phyloP scores from a whole-genome alignment of 2,797 vertebrate species.

The Periparus ater region DNA sequence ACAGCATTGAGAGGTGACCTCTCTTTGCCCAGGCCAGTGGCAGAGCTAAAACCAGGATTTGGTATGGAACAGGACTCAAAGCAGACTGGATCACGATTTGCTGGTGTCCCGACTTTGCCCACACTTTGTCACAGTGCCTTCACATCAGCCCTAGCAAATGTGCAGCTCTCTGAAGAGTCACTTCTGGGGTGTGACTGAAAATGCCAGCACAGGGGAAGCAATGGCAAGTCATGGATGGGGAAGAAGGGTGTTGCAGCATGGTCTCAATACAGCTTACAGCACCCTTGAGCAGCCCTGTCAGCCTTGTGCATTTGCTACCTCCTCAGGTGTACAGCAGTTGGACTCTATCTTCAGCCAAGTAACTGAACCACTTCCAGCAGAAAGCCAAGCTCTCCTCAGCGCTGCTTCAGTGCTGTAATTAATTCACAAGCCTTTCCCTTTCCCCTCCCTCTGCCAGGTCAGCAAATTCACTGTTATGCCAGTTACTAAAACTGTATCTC shows the following conservation, averaged over 20 bases:
- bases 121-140: not conserved
- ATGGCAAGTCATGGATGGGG: not conserved
- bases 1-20: not conserved
- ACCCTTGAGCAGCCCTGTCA: not conserved
- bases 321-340: not conserved
- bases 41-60: not conserved
- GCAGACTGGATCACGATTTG: not conserved
- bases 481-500: constrained; percentile 45
- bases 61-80: not conserved
- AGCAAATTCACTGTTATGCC: constrained; percentile 42
- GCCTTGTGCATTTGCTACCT: not conserved
- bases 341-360: not conserved
- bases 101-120: accelerated
- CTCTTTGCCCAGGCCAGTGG: not conserved
- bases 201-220: not conserved
- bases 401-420: constrained; percentile 27
- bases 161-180: not conserved
- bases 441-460: not conserved
- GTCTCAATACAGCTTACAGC: not conserved
- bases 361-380: constrained; percentile 14
- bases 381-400: constrained; percentile 29
- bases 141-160: not conserved
- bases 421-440: constrained; percentile 8
- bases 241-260: not conserved
- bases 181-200: not conserved